phyloP scores from a whole-genome alignment of 2,888 invertebrate genomes.

The Ischnura elegans region DNA sequence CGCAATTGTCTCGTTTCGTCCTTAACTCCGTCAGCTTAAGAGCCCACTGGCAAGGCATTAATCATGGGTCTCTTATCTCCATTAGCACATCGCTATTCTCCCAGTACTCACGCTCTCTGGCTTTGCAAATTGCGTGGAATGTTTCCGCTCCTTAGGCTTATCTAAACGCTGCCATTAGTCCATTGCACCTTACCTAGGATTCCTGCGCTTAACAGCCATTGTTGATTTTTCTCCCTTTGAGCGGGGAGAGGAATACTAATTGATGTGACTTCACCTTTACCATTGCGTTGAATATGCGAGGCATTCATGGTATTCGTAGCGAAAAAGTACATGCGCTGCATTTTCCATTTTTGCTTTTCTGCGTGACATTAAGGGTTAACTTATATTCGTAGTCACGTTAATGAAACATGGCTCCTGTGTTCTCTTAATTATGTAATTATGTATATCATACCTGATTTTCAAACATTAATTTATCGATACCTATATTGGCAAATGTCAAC shows the following conservation, averaged over 20 bases:
- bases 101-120: background rate
- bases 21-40: background rate
- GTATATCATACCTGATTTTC: too few relatives aligned
- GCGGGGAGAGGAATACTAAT: background rate
- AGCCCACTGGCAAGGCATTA: background rate
- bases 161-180: background rate
- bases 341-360: too few relatives aligned
- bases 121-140: background rate
- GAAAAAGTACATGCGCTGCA: background rate
- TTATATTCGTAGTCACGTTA: too few relatives aligned
- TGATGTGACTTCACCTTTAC: background rate
- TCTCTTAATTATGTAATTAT: too few relatives aligned
- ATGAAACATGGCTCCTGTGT: too few relatives aligned
- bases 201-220: background rate
- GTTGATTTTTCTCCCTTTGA: background rate
- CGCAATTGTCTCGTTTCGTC: background rate
- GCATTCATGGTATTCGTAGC: background rate
- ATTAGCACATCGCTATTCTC: constrained; percentile 1
- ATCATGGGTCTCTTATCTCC: background rate
- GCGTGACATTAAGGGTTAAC: too few relatives aligned
- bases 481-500: too few relatives aligned
- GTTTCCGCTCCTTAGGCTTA: background rate
- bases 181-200: background rate
- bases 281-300: background rate
- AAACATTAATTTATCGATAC: too few relatives aligned